These are phyloP conservation scores for Scaptomyza caliginosa DNA, from an alignment of 2,888 invertebrate genomes.

Conservation along the genomic window DNA sequence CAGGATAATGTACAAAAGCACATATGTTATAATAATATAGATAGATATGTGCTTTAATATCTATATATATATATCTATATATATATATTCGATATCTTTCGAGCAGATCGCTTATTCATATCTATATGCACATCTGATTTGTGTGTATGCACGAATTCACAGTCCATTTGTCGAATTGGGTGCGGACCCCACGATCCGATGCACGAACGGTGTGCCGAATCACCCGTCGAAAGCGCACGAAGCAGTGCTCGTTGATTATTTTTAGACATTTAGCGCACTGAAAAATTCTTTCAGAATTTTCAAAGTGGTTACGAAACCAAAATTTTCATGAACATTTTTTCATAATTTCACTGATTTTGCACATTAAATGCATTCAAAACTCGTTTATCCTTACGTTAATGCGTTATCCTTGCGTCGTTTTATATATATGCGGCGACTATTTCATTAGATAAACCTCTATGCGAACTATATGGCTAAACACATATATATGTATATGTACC, in stretches of 20 bases:
- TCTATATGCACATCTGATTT: constrained; percentile 55
- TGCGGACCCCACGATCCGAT: constrained; percentile 70
- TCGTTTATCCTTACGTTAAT: constrained; percentile 61
- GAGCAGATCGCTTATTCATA: constrained; percentile 41
- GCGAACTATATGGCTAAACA: constrained; percentile 68
- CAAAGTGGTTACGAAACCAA: constrained; percentile 81
- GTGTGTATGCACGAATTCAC: constrained; percentile 68
- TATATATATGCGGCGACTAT: constrained; percentile 56
- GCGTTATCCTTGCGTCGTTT: constrained; percentile 77
- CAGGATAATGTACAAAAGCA: constrained; percentile 57
- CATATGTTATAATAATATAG: constrained; percentile 28
- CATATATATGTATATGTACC: constrained; percentile 60
- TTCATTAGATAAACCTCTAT: constrained; percentile 66
- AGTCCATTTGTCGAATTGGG: constrained; percentile 74
- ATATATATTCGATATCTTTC: constrained; percentile 39
- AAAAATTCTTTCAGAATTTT: constrained; percentile 74
- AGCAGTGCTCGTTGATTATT: constrained; percentile 70
- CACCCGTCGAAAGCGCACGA: constrained; percentile 53
- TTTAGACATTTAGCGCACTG: constrained; percentile 84
- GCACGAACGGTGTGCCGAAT: constrained; percentile 47
- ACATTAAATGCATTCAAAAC: constrained; percentile 10
- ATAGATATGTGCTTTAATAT: too few species aligned
- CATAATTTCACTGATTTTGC: constrained; percentile 43
- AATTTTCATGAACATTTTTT: constrained; percentile 58
- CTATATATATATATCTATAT: constrained; percentile 43